Conservation (phyloP, 2,888 invertebrate species). For the Vesta saturnalis region DNA sequence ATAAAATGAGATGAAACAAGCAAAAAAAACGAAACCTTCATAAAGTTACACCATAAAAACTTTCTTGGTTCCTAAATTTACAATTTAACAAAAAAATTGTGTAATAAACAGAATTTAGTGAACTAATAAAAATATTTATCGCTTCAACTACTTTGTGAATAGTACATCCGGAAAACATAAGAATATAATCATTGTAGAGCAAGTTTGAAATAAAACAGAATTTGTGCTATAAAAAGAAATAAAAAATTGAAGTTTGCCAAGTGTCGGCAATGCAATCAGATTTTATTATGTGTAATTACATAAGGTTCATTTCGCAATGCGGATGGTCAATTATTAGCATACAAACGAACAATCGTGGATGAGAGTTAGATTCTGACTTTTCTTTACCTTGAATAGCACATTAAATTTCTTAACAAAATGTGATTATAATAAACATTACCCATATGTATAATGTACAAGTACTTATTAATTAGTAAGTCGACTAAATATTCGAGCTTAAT, state of each 20-base stretch:
- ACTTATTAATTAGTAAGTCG: too few species aligned
- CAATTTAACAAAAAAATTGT: neutral
- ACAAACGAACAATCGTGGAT: too few species aligned
- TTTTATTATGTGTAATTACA: neutral
- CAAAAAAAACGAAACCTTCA: too few species aligned
- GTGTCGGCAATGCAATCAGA: neutral
- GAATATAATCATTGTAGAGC: neutral
- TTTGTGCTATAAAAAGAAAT: neutral
- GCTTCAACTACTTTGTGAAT: neutral
- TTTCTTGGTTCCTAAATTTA: too few species aligned
- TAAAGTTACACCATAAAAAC: neutral
- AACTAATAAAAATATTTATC: constrained; percentile 1
- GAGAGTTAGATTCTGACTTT: too few species aligned
- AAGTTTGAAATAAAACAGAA: neutral
- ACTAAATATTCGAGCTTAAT: too few species aligned
- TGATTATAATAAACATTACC: too few species aligned
- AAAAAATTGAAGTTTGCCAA: neutral
- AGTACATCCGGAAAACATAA: neutral
- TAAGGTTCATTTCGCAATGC: neutral
- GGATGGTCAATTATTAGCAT: too few species aligned
- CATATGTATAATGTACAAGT: too few species aligned
- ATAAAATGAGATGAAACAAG: too few species aligned
- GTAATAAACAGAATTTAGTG: neutral
- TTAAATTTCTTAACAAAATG: too few species aligned
- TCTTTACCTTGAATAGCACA: too few species aligned